Evolutionary conservation across 2,113 vertebrate species (phyloP), one percentile per base, ranked within the genome.

Genomic region (Spea multiplicata): DNA sequence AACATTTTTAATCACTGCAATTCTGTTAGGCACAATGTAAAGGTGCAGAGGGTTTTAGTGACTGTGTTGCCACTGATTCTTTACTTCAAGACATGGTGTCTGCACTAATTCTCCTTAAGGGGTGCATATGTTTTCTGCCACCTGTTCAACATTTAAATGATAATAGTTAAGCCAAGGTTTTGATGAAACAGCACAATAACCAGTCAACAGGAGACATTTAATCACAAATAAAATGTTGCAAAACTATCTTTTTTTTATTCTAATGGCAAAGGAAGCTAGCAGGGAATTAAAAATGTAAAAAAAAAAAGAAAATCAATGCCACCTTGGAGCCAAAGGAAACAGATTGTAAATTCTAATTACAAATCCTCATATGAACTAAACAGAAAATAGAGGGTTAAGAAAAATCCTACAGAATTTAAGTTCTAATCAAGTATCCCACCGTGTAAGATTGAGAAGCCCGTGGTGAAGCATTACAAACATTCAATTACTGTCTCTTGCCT

Each of bases 61-160:
- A 71, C 55, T 66, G 66, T 30, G 64, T 17, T 66, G 64, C 46
- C 44, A 73, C 49, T 73, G 0, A 5, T 48, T 48, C 47, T 78
- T 78, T 57, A 17, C 53, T 78, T 66, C 14, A 65, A 65, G 13
- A 66, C 12, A 7, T 65, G 50, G 61, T 66, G 65, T 79, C 62
- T 72, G 62, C 62, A 73, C 73, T 79, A 66, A 79, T 57, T 73
- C 61, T 73, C 71, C 61, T 66, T 55, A 17, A 48, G 70, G 62
- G 49, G 17, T 64, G 66, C 77, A 79, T 73, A 61, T 79, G 77
- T 62, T 48, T 79, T 79, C 70, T 49, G 70, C 77, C 77, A 73
- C 70, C 77, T 79, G 77, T 73, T 73, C 65, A 80, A 80, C 78
- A 80, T 80, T 80, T 74, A 80, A 67, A 74, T 73, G 17, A 66